Evolutionary conservation across 2,797 vertebrate genomes (phyloP).

Genomic region (Melanotaenia boesemani): DNA sequence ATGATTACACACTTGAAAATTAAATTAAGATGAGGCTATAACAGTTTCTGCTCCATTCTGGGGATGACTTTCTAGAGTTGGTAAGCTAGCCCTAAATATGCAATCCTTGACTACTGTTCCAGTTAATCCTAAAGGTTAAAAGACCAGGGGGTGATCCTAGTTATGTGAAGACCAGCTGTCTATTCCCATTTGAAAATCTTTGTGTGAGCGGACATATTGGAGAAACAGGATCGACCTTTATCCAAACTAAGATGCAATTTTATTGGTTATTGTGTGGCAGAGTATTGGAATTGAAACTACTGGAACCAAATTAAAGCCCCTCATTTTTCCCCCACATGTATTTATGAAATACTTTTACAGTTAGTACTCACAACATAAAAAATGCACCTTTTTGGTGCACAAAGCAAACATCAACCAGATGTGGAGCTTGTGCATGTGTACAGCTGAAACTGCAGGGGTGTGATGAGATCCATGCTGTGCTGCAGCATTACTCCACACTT

Average conservation of each 20-base stretch:
- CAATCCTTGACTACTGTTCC: not conserved
- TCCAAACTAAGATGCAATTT: slow-evolving; percentile 3
- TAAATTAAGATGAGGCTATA: not conserved
- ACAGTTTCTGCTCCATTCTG: not conserved
- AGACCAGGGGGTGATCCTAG: not conserved
- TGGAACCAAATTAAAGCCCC: not conserved
- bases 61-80: not conserved
- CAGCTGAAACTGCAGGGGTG: slow-evolving; percentile 43
- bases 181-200: slow-evolving; percentile 1
- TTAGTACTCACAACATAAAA: not conserved
- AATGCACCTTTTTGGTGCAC: slow-evolving; percentile 30
- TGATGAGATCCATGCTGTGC: slow-evolving; percentile 49
- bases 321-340: not conserved
- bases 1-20: not conserved
- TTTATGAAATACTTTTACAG: not conserved
- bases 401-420: slow-evolving; percentile 22
- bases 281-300: not conserved
- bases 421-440: slow-evolving; percentile 22
- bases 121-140: not conserved
- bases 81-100: not conserved
- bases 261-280: not conserved
- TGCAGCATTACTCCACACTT: slow-evolving; percentile 52
- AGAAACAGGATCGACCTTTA: not conserved
- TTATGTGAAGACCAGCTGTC: not conserved
- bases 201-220: not conserved